These are phyloP conservation scores for Protobothrops mucrosquamatus DNA, from an alignment of 2,113 vertebrate species.

Conservation along the genomic window DNA sequence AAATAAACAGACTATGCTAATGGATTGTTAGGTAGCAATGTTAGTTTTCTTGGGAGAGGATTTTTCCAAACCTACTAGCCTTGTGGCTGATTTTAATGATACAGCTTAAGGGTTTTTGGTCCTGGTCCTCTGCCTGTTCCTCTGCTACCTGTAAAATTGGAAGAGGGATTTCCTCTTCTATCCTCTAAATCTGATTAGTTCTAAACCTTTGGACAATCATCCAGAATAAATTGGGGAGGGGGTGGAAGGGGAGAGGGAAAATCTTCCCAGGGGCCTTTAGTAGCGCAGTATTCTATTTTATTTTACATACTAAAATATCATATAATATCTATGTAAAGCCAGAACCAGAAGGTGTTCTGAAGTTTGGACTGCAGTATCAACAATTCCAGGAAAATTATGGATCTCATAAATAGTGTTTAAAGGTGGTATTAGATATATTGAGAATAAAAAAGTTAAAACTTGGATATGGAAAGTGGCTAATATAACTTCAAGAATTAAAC, in stretches of 20 bases:
- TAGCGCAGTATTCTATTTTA: neutral
- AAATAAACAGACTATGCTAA: neutral
- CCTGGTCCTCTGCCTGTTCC: neutral
- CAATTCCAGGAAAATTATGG: neutral
- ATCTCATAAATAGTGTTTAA: neutral
- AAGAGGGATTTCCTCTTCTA: neutral
- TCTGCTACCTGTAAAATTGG: neutral
- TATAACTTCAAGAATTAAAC: neutral
- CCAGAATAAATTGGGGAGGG: neutral
- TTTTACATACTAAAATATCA: neutral
- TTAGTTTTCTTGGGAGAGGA: neutral
- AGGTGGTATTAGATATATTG: neutral
- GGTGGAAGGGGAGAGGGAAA: neutral
- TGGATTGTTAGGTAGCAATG: neutral
- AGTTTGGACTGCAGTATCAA: neutral
- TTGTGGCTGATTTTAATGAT: neutral
- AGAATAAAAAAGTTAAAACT: neutral
- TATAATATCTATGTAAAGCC: neutral
- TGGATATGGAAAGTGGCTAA: neutral
- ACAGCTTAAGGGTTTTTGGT: neutral
- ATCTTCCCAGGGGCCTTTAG: neutral
- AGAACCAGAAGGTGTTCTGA: neutral
- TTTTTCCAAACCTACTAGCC: neutral
- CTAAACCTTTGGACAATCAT: neutral
- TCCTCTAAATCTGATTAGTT: neutral